Conservation (phyloP, 2,797 vertebrate genomes). For the Notolepis coatsorum region DNA sequence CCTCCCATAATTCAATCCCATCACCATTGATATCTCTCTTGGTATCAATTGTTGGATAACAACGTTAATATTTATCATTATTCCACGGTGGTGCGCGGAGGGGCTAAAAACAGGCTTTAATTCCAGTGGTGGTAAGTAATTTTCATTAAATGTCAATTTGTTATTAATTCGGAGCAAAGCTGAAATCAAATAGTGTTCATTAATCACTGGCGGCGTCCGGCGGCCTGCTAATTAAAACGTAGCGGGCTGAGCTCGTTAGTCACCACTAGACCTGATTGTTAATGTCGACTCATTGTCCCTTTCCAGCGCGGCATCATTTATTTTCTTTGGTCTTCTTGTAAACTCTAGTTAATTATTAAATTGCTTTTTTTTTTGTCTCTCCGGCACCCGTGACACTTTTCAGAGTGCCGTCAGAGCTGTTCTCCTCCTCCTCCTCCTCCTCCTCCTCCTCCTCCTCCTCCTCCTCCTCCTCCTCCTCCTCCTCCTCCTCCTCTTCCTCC, state of each 20-base stretch:
- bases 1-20: slow-evolving; percentile 59
- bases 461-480: no score
- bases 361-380: slow-evolving; percentile 70
- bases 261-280: slow-evolving; percentile 87
- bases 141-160: slow-evolving; percentile 91
- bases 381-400: slow-evolving; percentile 72
- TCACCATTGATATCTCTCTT: slow-evolving; percentile 73
- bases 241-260: slow-evolving; percentile 85
- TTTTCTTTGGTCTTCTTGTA: slow-evolving; percentile 87
- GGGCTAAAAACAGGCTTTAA: slow-evolving; percentile 74
- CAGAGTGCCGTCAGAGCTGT: slow-evolving; percentile 75
- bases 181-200: slow-evolving; percentile 89
- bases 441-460: no score
- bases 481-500: no score
- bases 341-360: slow-evolving; percentile 87
- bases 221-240: slow-evolving; percentile 88
- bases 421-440: no score
- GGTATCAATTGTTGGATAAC: slow-evolving; percentile 72
- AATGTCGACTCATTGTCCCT: slow-evolving; percentile 87
- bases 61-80: slow-evolving; percentile 71
- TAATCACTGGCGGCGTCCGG: slow-evolving; percentile 86
- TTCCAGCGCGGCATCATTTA: slow-evolving; percentile 81
- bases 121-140: slow-evolving; percentile 85
- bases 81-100: slow-evolving; percentile 63
- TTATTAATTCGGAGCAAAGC: slow-evolving; percentile 88